A percentile compares a stretch with the other conserved stretches of the same genome.
Evolutionary conservation across 2,797 vertebrate species (phyloP).

Genomic region (Jordanella pulchra): DNA sequence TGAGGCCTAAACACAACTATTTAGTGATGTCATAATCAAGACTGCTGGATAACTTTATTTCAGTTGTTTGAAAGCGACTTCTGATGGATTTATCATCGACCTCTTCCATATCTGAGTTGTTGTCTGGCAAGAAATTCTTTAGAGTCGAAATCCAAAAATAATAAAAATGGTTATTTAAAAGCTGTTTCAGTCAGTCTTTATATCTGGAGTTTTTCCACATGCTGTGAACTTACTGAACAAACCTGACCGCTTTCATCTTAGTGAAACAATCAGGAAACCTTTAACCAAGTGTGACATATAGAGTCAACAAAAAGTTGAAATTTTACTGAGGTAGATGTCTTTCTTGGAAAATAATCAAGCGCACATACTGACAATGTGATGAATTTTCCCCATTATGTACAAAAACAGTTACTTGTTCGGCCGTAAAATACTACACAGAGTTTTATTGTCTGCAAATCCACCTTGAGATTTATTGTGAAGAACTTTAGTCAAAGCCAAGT

Average conservation of each 20-base stretch:
- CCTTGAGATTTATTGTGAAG: slow-evolving; percentile 53
- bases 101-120: neutral
- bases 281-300: slow-evolving; percentile 23
- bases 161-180: neutral
- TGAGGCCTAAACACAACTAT: neutral
- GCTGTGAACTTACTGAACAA: slow-evolving; percentile 1
- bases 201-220: neutral
- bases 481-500: slow-evolving; percentile 33
- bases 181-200: neutral
- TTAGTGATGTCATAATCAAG: neutral
- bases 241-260: slow-evolving; percentile 2
- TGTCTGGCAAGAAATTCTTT: neutral
- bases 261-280: neutral
- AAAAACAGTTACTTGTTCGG: slow-evolving; percentile 25
- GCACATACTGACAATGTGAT: slow-evolving; percentile 31
- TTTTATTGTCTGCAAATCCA: slow-evolving; percentile 61
- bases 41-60: neutral
- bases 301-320: slow-evolving; percentile 11
- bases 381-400: slow-evolving; percentile 16
- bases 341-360: slow-evolving; percentile 22
- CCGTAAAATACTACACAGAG: slow-evolving; percentile 44
- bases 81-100: neutral
- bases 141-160: neutral
- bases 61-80: neutral
- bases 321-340: slow-evolving; percentile 19